Evolutionary conservation across 2,888 invertebrate genomes (phyloP), one percentile per base, ranked within the genome.

Genomic region (Tachina fera): DNA sequence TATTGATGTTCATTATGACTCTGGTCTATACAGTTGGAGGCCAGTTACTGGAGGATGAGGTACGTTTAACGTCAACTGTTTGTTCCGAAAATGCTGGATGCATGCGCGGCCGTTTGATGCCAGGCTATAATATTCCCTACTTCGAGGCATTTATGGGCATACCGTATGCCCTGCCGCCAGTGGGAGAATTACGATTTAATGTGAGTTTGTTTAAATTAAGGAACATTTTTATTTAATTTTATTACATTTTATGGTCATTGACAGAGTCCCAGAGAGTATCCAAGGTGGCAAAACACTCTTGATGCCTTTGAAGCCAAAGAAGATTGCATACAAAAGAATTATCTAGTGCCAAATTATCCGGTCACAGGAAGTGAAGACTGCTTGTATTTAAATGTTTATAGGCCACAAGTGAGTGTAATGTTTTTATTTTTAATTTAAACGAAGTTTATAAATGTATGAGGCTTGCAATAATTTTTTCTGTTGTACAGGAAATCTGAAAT

Each of bases 321-420:
- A 1, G 90, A 92, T 67, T 94, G 94, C 87, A 91, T 93, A 68
- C 94, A 94, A 88, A 94, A 94, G 89, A 93, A 94, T 89, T 93
- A 93, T 87, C 87, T 94, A 6, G 14, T 92, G 72, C 90, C 91
- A 3, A 87, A 87, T 11, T 91, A 91, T 0, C 9, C 87, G 1
- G 90, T 93, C 13, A 90, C 91, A 81, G 94, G 94, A 6, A 89
- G 90, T 22, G 94, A 94, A 89, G 94, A 94, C 88, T 94, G 94
- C 76, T 91, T 94, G 9, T 94, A 93, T 82, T 87, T 94, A 14
- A 94, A 94, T 88, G 92, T 94, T 0, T 94, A 93, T 87, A 91
- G 93, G 2, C 93, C 93, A 14, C 84, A 72, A 75, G 90, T 90
- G 74, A 88, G 88, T 84, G 8, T 14, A 8, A 6, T 3, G 16